These are phyloP conservation scores for Etheostoma spectabile DNA, from an alignment of 2,113 vertebrate species.

Conservation along the genomic window DNA sequence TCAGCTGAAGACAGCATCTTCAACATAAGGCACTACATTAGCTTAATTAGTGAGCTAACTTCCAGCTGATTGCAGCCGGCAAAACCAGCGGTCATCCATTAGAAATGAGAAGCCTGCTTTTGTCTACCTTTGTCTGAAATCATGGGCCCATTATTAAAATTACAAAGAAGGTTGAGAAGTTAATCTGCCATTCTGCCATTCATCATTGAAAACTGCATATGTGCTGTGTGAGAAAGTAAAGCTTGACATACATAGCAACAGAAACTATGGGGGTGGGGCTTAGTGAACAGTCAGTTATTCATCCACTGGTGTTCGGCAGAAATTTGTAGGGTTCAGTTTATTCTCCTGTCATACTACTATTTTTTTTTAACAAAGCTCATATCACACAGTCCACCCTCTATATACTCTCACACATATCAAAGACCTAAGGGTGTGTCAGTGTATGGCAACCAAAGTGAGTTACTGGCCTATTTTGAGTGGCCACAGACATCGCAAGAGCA, in stretches of 20 bases:
- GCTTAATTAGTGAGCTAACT: background rate
- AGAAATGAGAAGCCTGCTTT: background rate
- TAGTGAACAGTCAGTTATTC: too few species aligned
- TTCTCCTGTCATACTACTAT: too few species aligned
- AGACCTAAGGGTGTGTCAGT: conserved; percentile 51
- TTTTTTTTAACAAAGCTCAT: too few species aligned
- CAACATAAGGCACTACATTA: too few species aligned
- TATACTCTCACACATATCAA: conserved; percentile 24
- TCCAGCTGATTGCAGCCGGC: background rate
- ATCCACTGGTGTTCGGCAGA: background rate
- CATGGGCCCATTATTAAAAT: background rate
- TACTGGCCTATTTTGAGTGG: conserved; percentile 54
- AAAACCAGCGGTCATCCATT: background rate
- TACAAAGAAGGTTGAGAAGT: background rate
- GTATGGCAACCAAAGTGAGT: conserved; percentile 36
- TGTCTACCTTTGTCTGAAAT: background rate
- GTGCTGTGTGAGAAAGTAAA: too few species aligned
- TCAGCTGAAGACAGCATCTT: too few species aligned
- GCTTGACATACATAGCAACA: background rate
- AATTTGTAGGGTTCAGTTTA: background rate
- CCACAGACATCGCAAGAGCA: conserved; percentile 33
- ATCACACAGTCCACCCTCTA: background rate
- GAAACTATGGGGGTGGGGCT: background rate
- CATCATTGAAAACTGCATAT: too few species aligned
- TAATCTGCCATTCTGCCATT: background rate